These are phyloP conservation scores for Microcebus ravelobensis DNA, from an alignment of 2,113 vertebrate species.

Conservation along the genomic window DNA sequence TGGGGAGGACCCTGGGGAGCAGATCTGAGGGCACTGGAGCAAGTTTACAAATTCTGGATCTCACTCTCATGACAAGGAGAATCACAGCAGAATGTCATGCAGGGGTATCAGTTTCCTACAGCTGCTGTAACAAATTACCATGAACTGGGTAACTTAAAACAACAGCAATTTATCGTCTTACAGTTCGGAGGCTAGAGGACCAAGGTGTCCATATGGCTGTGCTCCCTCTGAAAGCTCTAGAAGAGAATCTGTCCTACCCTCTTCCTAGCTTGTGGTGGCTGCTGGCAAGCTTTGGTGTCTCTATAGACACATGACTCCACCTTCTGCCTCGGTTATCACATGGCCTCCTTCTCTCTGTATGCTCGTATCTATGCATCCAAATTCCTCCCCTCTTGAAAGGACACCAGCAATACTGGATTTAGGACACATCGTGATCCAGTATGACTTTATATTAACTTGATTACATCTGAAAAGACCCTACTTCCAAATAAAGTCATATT, in stretches of 20 bases:
- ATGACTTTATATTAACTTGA: neutral
- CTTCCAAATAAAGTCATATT: neutral
- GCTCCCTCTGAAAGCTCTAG: neutral
- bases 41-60: neutral
- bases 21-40: neutral
- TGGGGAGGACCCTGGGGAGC: neutral
- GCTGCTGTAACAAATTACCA: neutral
- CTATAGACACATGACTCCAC: too few relatives aligned
- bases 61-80: neutral
- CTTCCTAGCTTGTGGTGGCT: neutral
- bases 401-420: neutral
- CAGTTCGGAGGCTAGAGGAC: neutral
- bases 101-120: neutral
- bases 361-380: neutral
- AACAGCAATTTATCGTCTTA: neutral
- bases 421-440: neutral
- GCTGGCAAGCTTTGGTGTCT: too few relatives aligned
- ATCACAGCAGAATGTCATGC: neutral
- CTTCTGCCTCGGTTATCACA: too few relatives aligned
- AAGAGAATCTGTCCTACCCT: too few relatives aligned
- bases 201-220: fast-evolving
- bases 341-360: neutral
- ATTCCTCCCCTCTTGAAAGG: neutral
- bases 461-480: neutral
- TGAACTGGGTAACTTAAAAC: neutral